These are phyloP conservation scores for Synanceia verrucosa DNA, from an alignment of 2,797 vertebrate species.

Conservation along the genomic window DNA sequence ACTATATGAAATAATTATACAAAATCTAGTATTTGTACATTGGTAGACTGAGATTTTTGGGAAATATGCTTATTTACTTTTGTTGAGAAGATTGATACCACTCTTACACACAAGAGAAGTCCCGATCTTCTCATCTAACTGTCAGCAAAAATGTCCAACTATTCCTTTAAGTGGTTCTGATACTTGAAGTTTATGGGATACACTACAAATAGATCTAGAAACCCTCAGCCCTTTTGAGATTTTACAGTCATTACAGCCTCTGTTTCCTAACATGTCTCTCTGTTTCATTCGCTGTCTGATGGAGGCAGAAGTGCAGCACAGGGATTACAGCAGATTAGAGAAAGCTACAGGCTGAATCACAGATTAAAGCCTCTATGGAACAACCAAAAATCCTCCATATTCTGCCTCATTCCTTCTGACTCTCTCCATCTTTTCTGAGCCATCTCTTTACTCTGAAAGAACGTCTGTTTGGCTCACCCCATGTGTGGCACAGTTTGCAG, in stretches of 20 bases:
- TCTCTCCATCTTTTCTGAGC: constrained; percentile 20
- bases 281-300: constrained; percentile 12
- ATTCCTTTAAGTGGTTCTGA: neutral
- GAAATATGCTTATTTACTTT: too few relatives aligned
- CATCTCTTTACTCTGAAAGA: neutral
- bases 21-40: too few relatives aligned
- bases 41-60: too few relatives aligned
- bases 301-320: constrained; percentile 7
- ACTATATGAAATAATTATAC: too few relatives aligned
- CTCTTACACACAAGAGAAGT: neutral
- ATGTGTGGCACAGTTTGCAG: constrained; percentile 93
- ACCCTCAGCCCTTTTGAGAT: neutral
- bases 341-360: constrained; percentile 64
- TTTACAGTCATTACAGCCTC: constrained; percentile 17
- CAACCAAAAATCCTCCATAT: constrained; percentile 33
- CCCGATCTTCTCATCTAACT: neutral
- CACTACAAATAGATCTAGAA: neutral
- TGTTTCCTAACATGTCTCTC: constrained; percentile 17
- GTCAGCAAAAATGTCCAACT: neutral
- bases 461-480: constrained; percentile 84
- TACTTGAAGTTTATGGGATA: neutral
- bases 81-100: neutral
- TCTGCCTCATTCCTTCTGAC: constrained; percentile 28
- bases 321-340: constrained; percentile 79
- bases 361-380: constrained; percentile 61